A percentile compares a stretch with the other conserved stretches of the same genome.
Evolutionary conservation across 2,113 vertebrate species (phyloP).

Genomic region (Vulpes ferrilata): DNA sequence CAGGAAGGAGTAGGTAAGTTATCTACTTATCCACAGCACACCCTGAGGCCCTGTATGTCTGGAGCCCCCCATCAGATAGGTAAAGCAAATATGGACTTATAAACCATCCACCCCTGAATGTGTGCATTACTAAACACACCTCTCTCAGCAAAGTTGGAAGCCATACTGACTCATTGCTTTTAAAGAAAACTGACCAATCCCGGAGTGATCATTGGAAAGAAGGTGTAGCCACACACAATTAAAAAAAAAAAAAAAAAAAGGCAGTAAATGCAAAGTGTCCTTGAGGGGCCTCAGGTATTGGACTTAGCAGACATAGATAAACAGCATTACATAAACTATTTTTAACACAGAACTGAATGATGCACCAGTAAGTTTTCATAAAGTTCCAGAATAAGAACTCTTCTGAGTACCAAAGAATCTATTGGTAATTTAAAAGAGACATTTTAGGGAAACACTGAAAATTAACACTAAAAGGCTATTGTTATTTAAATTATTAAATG

Average conservation of each 20-base stretch:
- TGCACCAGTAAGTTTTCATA: not conserved
- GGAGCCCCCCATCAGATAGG: not conserved
- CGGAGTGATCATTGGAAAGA: not conserved
- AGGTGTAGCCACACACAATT: not conserved
- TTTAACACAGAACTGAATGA: not conserved
- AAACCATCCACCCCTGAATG: not conserved
- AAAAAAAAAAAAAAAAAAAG: not conserved
- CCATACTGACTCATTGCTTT: not conserved
- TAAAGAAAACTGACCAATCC: not conserved
- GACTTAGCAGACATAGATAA: not conserved
- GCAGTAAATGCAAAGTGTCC: not conserved
- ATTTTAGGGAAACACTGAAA: not conserved
- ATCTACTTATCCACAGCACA: not conserved
- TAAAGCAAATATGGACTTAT: not conserved
- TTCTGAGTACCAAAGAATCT: not conserved
- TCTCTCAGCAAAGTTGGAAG: not conserved
- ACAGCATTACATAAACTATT: not conserved
- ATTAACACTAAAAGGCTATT: not conserved
- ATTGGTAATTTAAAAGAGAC: not conserved
- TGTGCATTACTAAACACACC: not conserved
- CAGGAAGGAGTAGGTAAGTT: not conserved
- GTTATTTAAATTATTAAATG: not conserved
- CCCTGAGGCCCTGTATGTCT: not conserved
- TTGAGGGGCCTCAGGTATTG: not conserved
- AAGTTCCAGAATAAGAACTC: not conserved